Evolutionary conservation across 1,140 invertebrate genomes (phyloP).

Genomic region (Lanistes nyassanus): DNA sequence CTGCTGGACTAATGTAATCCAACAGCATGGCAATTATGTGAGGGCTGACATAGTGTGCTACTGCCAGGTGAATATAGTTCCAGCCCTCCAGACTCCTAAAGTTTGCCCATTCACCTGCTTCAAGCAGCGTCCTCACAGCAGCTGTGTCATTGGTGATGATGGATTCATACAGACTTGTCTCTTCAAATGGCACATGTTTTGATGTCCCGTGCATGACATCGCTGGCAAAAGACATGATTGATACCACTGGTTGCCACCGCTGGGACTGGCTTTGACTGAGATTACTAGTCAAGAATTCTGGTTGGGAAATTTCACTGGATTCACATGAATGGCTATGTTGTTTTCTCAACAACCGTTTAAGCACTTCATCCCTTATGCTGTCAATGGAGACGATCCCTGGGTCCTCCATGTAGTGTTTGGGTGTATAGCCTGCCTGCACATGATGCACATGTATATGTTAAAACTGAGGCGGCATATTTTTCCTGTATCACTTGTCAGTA

Average conservation of each 20-base stretch:
- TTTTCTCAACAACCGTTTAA: neutral
- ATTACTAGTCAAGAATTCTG: too few relatives aligned
- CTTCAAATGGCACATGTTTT: slow-evolving; percentile 23
- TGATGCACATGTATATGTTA: too few relatives aligned
- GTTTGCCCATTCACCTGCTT: neutral
- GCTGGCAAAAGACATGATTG: neutral
- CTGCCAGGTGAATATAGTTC: slow-evolving; percentile 33
- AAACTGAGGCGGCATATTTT: too few relatives aligned
- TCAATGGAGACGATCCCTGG: slow-evolving; percentile 4
- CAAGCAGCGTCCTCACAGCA: slow-evolving; percentile 13
- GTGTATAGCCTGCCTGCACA: slow-evolving; percentile 12
- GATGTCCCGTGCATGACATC: neutral
- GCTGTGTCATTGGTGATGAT: slow-evolving; percentile 28
- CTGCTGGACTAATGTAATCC: slow-evolving; percentile 10
- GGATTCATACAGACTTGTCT: slow-evolving; percentile 28
- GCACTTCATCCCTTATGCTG: neutral
- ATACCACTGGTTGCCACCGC: neutral
- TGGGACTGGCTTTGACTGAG: too few relatives aligned
- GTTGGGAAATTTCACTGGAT: too few relatives aligned
- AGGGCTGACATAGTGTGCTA: slow-evolving; percentile 16
- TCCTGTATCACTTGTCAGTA: too few relatives aligned
- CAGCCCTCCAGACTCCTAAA: slow-evolving; percentile 27
- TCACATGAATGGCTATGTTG: too few relatives aligned
- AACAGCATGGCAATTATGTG: slow-evolving; percentile 16
- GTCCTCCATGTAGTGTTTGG: slow-evolving; percentile 1